Evolutionary conservation across 2,888 invertebrate genomes (phyloP), one percentile per base, ranked within the genome.

Genomic region (Polylopha cassiicola): DNA sequence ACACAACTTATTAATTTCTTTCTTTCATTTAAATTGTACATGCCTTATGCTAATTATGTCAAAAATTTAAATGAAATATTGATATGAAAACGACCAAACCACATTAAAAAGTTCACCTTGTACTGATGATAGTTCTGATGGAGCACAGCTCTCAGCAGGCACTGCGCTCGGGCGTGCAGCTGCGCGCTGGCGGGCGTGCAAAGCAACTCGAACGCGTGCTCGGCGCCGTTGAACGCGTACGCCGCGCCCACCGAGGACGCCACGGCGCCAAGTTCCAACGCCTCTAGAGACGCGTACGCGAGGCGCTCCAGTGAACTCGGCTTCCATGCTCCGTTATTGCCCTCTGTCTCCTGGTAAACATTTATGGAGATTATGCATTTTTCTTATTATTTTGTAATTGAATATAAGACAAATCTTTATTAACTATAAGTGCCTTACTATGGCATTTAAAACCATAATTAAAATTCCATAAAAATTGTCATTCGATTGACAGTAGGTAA

Each of bases 61-160:
- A n/a, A n/a, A n/a, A n/a, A n/a, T n/a, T n/a, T n/a, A n/a, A n/a
- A n/a, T n/a, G n/a, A n/a, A n/a, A n/a, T n/a, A n/a, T n/a, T n/a
- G n/a, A n/a, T n/a, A n/a, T n/a, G n/a, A n/a, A n/a, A n/a, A n/a
- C n/a, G n/a, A n/a, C n/a, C n/a, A n/a, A n/a, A n/a, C 3, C 16
- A 22, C 9, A 7, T 8, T 11, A 16, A 21, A 16, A 8, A 11
- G 5, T 9, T 34, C 1, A 91, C 95, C 88, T 97, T 98, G 65
- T 95, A 95, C 54, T 89, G 89, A 65, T 97, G 95, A 73, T 97
- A 98, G 3, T 89, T 82, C 26, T 91, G 89, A 16, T 91, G 91
- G 14, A 90, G 87, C 17, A 98, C 75, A 0, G 96, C 92, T 0
- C 95, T 91, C 51, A 98, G 75, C 41, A 98, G 87, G 15, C 92